phyloP scores from a whole-genome alignment of 2,888 invertebrate genomes.

The Ptilodon capucinus region DNA sequence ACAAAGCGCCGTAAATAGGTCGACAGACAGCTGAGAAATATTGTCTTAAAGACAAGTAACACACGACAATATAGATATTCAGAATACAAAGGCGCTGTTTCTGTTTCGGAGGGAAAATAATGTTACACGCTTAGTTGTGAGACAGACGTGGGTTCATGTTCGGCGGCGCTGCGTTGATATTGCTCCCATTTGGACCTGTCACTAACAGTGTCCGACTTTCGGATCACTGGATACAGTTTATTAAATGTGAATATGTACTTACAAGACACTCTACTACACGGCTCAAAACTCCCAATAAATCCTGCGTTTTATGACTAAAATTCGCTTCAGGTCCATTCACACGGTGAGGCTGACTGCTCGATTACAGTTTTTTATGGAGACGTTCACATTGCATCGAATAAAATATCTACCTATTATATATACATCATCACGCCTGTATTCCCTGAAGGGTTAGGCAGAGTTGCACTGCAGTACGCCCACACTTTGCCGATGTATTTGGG shows the following conservation, averaged over 20 bases:
- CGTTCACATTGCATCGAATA: too few relatives aligned
- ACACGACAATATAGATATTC: constrained; percentile 5
- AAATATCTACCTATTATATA: too few relatives aligned
- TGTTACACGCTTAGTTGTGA: constrained; percentile 10
- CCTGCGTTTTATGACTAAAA: background rate
- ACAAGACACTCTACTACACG: background rate
- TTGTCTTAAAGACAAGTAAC: constrained; percentile 6
- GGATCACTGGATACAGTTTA: constrained; percentile 23
- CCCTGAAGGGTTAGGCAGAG: too few relatives aligned
- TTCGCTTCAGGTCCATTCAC: background rate
- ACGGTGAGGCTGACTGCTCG: too few relatives aligned
- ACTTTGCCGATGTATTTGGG: too few relatives aligned
- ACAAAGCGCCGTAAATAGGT: background rate
- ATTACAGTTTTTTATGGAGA: too few relatives aligned
- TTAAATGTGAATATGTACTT: constrained; percentile 8
- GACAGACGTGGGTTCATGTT: constrained; percentile 29
- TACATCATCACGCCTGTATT: too few relatives aligned
- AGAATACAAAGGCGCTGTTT: constrained; percentile 7
- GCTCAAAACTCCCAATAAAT: background rate
- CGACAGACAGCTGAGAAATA: constrained; percentile 6
- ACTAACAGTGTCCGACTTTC: constrained; percentile 28
- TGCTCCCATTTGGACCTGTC: constrained; percentile 30
- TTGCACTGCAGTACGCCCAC: too few relatives aligned
- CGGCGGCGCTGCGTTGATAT: constrained; percentile 21
- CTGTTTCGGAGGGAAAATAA: constrained; percentile 23